Percentiles rank a stretch among this genome's conserved stretches.
These are phyloP conservation scores for Pogonophryne albipinna DNA, from an alignment of 2,797 vertebrate genomes.

Conservation along the genomic window DNA sequence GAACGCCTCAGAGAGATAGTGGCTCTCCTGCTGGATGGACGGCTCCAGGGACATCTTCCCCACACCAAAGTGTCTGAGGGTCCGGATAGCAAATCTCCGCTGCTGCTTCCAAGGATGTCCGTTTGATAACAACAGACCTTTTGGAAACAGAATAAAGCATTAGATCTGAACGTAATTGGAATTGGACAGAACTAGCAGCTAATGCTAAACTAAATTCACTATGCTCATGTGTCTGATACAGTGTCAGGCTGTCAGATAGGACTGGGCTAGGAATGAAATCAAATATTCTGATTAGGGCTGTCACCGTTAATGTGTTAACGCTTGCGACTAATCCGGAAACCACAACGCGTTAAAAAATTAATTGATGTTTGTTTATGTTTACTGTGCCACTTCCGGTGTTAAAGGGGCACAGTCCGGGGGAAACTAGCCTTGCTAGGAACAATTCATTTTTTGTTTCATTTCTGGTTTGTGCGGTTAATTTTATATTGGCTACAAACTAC, in stretches of 20 bases:
- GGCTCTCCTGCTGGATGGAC: slow-evolving; percentile 73
- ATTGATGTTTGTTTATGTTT: no score
- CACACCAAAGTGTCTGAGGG: slow-evolving; percentile 77
- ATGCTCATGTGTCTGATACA: background rate
- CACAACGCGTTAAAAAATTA: no score
- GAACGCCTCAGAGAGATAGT: slow-evolving; percentile 68
- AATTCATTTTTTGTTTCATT: no score
- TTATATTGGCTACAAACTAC: no score
- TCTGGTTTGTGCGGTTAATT: no score
- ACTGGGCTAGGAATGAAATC: background rate
- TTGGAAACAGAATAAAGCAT: slow-evolving; percentile 14
- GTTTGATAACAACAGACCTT: slow-evolving; percentile 72
- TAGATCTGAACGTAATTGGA: background rate
- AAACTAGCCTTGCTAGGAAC: no score
- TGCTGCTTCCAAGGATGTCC: slow-evolving; percentile 73
- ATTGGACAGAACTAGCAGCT: background rate
- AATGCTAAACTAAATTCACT: no score
- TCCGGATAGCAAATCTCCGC: slow-evolving; percentile 79
- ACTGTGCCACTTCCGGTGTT: no score
- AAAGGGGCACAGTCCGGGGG: no score
- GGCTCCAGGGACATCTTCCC: slow-evolving; percentile 74
- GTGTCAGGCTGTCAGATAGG: background rate
- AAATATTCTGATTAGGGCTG: background rate
- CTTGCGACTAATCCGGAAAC: no score
- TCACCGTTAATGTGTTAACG: background rate